These are phyloP conservation scores for Oncorhynchus kisutch DNA, from an alignment of 2,113 vertebrate species.

Conservation along the genomic window DNA sequence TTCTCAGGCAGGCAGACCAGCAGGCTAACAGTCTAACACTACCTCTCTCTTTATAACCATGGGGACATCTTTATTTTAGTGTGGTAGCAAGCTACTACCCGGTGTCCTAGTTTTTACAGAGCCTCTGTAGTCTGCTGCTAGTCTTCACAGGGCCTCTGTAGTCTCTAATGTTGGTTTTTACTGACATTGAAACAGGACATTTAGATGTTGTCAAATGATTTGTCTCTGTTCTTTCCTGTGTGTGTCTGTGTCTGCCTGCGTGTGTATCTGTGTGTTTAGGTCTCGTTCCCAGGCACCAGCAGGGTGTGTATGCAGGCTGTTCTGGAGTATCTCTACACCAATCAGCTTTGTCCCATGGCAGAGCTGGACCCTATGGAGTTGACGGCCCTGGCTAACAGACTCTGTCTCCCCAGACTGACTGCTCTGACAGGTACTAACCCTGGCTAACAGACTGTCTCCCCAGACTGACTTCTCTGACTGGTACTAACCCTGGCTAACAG, in stretches of 20 bases:
- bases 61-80: conserved; percentile 46
- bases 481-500: no score
- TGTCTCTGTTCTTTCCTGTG: neutral
- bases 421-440: no score
- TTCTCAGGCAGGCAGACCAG: no score
- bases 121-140: neutral
- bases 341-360: conserved; percentile 78
- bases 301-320: conserved; percentile 85
- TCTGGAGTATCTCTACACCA: conserved; percentile 88
- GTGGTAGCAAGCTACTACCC: neutral
- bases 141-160: no score
- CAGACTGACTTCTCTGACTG: conserved; percentile 70
- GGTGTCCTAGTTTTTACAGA: neutral
- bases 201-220: neutral
- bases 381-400: conserved; percentile 65
- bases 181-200: neutral
- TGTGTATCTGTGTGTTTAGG: conserved; percentile 60
- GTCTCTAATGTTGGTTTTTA: no score
- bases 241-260: neutral
- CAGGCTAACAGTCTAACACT: no score
- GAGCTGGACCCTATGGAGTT: conserved; percentile 88
- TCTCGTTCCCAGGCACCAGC: conserved; percentile 84
- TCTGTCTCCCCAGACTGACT: conserved; percentile 21
- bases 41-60: neutral
- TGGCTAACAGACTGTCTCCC: no score